phyloP scores from a whole-genome alignment of 2,797 vertebrate genomes.

The Schizothorax lantsangensis region DNA sequence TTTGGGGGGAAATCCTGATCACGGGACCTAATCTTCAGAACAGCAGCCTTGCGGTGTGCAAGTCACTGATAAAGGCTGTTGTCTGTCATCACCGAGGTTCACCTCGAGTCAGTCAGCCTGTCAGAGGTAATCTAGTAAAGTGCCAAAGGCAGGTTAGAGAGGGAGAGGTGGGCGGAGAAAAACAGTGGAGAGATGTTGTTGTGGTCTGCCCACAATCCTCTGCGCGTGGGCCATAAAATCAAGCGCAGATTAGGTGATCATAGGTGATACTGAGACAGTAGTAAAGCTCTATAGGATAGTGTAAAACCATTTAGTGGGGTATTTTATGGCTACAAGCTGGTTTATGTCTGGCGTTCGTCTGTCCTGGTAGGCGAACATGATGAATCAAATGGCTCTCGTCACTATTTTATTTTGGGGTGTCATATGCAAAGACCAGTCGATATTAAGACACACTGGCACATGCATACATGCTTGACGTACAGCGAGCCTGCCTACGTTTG shows the following conservation, averaged over 20 bases:
- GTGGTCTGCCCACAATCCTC: conserved; percentile 50
- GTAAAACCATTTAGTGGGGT: conserved; percentile 74
- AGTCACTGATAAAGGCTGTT: conserved; percentile 81
- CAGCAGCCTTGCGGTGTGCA: conserved; percentile 78
- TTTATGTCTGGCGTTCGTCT: conserved; percentile 70
- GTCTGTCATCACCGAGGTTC: conserved; percentile 79
- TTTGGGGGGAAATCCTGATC: conserved; percentile 66
- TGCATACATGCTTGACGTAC: conserved; percentile 33
- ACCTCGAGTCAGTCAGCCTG: conserved; percentile 80
- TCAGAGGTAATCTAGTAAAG: conserved; percentile 80
- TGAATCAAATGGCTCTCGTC: conserved; percentile 77
- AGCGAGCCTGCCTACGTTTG: conserved; percentile 26
- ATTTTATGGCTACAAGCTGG: conserved; percentile 74
- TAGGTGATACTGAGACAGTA: conserved; percentile 76
- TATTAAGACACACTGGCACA: conserved; percentile 45
- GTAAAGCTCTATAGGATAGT: conserved; percentile 69
- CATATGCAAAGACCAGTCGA: conserved; percentile 36
- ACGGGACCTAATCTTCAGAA: conserved; percentile 78
- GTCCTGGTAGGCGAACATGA: conserved; percentile 73
- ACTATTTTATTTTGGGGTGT: conserved; percentile 62
- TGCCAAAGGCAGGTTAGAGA: conserved; percentile 74
- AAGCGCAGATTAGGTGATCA: conserved; percentile 78
- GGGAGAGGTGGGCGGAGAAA: conserved; percentile 56
- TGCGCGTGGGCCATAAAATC: conserved; percentile 71
- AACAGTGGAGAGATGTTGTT: conserved; percentile 31